phyloP scores from a whole-genome alignment of 2,888 invertebrate genomes.

The Drosophila helvetica region DNA sequence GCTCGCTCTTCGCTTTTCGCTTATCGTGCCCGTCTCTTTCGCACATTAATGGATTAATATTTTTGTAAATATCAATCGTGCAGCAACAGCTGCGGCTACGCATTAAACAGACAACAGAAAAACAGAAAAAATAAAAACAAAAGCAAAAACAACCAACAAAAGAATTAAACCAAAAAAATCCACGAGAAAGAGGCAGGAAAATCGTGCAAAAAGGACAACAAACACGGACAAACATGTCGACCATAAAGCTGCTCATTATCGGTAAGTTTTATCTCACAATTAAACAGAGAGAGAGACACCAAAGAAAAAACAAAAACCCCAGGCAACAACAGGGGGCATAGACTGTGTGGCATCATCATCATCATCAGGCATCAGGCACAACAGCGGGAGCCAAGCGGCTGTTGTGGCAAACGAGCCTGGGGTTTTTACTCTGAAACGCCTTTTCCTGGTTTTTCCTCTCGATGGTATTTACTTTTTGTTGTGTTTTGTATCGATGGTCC shows the following conservation, averaged over 20 bases:
- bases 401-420: background rate
- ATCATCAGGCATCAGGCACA: background rate
- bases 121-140: background rate
- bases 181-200: slow-evolving; percentile 1
- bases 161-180: background rate
- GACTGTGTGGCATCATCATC: background rate
- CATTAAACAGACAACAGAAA: slow-evolving; percentile 14
- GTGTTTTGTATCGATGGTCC: too few relatives aligned
- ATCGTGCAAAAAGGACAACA: slow-evolving; percentile 26
- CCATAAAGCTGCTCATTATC: slow-evolving; percentile 80
- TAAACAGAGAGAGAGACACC: slow-evolving; percentile 64
- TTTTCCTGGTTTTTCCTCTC: background rate
- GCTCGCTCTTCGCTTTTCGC: background rate
- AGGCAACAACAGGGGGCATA: background rate
- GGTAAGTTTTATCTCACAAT: slow-evolving; percentile 81
- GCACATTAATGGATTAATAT: slow-evolving; percentile 32
- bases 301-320: background rate
- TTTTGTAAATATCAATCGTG: slow-evolving; percentile 37
- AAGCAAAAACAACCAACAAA: slow-evolving; percentile 11
- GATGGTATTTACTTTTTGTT: too few relatives aligned
- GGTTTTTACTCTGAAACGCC: background rate
- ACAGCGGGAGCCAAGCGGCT: background rate
- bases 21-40: background rate
- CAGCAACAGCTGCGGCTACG: slow-evolving; percentile 28
- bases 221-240: slow-evolving; percentile 61